Evolutionary conservation across 2,888 invertebrate species (phyloP).

Genomic region (Caenorhabditis zanzibari): DNA sequence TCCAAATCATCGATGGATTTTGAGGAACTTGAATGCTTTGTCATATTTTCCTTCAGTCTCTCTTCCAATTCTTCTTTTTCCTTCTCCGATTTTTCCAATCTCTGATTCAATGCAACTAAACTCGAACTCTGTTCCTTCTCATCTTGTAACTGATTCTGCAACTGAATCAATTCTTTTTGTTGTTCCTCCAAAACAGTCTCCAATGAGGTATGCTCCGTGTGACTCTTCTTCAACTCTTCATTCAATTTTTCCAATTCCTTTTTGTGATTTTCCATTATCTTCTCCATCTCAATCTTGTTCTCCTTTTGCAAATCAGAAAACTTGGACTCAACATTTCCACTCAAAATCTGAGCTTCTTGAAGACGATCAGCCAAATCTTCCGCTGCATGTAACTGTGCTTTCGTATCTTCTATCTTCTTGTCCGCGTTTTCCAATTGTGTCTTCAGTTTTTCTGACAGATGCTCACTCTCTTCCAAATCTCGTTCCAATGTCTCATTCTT

Average conservation of each 20-base stretch:
- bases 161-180: constrained; percentile 56
- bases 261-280: constrained; percentile 36
- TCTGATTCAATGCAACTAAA: constrained; percentile 39
- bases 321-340: constrained; percentile 46
- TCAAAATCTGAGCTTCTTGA: constrained; percentile 52
- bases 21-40: background rate
- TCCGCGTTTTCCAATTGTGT: constrained; percentile 42
- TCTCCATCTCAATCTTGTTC: constrained; percentile 42
- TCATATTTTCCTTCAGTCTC: background rate
- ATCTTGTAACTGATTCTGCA: constrained; percentile 47
- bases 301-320: constrained; percentile 45
- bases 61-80: constrained; percentile 45
- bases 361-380: constrained; percentile 50
- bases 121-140: constrained; percentile 39
- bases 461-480: constrained; percentile 26
- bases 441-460: constrained; percentile 26
- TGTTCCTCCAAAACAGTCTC: constrained; percentile 64
- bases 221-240: constrained; percentile 53
- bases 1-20: constrained; percentile 41
- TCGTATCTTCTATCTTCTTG: constrained; percentile 40
- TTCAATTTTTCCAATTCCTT: constrained; percentile 42
- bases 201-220: constrained; percentile 58
- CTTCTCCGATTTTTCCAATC: constrained; percentile 40
- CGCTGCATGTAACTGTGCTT: constrained; percentile 25
- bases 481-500: constrained; percentile 29